Conservation (phyloP, 2,113 vertebrate species). For the Callocephalon fimbriatum region DNA sequence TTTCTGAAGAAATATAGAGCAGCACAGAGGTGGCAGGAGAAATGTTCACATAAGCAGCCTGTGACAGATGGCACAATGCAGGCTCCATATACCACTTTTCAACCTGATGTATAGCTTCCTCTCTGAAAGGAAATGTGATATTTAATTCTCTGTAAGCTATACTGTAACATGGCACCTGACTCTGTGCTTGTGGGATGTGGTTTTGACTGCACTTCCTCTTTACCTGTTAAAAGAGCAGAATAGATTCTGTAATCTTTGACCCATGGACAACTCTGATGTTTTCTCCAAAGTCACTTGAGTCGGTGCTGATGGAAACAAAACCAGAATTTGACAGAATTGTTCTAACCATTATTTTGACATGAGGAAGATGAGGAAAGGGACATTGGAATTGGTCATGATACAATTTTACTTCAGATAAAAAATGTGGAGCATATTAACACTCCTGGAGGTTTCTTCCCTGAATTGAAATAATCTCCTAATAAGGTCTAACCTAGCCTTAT, state of each 20-base stretch:
- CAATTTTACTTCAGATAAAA: background rate
- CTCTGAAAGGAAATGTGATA: background rate
- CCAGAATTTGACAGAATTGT: background rate
- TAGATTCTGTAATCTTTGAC: background rate
- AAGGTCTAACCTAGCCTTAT: background rate
- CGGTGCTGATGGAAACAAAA: background rate
- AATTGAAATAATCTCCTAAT: background rate
- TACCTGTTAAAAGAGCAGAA: background rate
- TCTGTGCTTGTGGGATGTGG: background rate
- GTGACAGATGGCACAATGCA: background rate
- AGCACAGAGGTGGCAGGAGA: background rate
- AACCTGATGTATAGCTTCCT: background rate
- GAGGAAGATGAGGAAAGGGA: background rate
- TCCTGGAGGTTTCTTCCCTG: background rate
- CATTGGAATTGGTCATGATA: background rate
- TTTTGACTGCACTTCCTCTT: background rate
- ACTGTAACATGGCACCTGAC: background rate
- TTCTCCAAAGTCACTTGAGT: background rate
- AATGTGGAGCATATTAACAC: background rate
- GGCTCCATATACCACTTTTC: background rate
- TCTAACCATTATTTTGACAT: background rate
- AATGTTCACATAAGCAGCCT: background rate
- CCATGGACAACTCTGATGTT: background rate
- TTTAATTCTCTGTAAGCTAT: background rate
- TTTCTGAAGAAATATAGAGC: background rate